A percentile compares a stretch with the other conserved stretches of the same genome.
phyloP scores from a whole-genome alignment of 2,888 invertebrate species.

The Tipula confusa region DNA sequence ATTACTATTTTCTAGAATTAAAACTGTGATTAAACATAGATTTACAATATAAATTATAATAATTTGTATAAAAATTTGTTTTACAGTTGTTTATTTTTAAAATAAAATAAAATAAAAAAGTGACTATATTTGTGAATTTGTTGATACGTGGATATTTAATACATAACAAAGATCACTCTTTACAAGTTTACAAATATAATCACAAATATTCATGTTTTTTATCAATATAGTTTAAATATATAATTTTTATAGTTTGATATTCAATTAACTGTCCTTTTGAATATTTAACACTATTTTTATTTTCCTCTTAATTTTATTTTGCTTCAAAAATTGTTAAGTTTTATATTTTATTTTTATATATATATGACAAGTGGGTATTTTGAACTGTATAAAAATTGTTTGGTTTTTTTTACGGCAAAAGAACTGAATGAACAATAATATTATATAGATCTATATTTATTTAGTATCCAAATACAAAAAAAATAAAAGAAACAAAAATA shows the following conservation, averaged over 20 bases:
- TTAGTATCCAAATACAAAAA: conserved; percentile 21
- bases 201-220: conserved; percentile 21
- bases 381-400: conserved; percentile 21
- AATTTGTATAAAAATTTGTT: conserved; percentile 29
- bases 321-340: conserved; percentile 26
- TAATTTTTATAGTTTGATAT: neutral
- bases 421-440: conserved; percentile 28
- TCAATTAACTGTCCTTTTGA: conserved; percentile 25
- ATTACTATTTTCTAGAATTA: conserved; percentile 26
- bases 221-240: neutral
- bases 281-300: conserved; percentile 20
- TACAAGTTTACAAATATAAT: conserved; percentile 26
- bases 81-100: conserved; percentile 3
- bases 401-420: neutral
- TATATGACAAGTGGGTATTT: conserved; percentile 29
- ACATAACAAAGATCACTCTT: neutral
- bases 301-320: conserved; percentile 20
- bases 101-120: conserved; percentile 28
- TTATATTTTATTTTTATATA: conserved; percentile 1
- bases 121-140: conserved; percentile 30
- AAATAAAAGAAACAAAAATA: neutral
- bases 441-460: conserved; percentile 13
- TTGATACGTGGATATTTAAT: neutral
- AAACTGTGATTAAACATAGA: conserved; percentile 29
- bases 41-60: conserved; percentile 29